These are phyloP conservation scores for Helarctos malayanus DNA, from an alignment of 2,797 vertebrate genomes.

Conservation along the genomic window DNA sequence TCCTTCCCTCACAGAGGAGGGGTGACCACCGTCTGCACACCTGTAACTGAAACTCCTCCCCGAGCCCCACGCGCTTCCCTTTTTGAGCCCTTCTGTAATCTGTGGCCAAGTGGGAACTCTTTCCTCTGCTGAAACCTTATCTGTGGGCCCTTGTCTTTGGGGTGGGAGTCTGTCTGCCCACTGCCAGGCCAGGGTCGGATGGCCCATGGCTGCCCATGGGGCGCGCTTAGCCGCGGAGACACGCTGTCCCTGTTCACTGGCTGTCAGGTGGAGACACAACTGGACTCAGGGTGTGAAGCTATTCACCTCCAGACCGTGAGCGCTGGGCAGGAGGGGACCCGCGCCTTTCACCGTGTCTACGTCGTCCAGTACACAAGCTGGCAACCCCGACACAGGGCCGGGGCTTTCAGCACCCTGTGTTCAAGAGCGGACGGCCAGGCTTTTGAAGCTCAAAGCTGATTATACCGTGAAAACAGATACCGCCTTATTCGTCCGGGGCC, in stretches of 20 bases:
- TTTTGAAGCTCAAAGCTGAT: slow-evolving; percentile 27
- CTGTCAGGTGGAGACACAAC: background rate
- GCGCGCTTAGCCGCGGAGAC: background rate
- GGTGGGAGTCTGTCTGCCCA: too few relatives aligned
- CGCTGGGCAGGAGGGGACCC: background rate
- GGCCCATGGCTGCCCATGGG: too few relatives aligned
- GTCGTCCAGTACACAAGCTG: background rate
- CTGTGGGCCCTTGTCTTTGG: background rate
- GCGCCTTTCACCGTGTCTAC: background rate
- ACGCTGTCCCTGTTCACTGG: background rate
- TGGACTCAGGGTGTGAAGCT: background rate
- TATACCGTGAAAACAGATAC: background rate
- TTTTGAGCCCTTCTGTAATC: background rate
- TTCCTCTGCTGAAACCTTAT: background rate
- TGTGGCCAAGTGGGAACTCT: background rate
- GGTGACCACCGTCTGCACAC: background rate
- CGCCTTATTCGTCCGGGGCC: background rate
- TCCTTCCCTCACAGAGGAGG: background rate
- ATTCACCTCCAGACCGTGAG: background rate
- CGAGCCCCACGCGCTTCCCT: background rate
- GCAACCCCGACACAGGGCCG: background rate
- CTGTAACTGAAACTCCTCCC: background rate
- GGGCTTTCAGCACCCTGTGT: background rate
- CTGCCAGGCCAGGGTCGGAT: background rate
- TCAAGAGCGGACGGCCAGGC: background rate